Percentiles rank a stretch among this genome's conserved stretches.
Evolutionary conservation across 2,797 vertebrate species (phyloP).

Genomic region (Hydrocynus forskahlii): DNA sequence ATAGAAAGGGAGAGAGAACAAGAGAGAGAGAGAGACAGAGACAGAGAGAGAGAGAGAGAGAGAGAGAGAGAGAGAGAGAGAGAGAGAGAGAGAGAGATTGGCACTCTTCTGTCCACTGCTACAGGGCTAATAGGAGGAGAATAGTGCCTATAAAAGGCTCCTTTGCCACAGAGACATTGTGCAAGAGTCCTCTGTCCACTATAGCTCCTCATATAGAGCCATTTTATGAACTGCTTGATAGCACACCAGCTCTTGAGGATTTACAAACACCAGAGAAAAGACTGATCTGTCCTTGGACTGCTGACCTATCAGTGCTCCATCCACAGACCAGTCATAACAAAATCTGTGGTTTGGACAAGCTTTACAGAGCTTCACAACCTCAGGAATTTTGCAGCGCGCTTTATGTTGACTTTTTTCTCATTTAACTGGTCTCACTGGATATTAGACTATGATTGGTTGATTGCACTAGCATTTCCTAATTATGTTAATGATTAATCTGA

Average conservation of each 20-base stretch:
- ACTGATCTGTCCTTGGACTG: background rate
- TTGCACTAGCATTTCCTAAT: too few relatives aligned
- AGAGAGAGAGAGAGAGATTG: conserved; percentile 53
- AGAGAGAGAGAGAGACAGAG: conserved; percentile 58
- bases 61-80: conserved; percentile 43
- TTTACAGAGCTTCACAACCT: background rate
- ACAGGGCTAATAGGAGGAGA: conserved; percentile 36
- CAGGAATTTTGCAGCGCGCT: background rate
- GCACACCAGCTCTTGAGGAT: background rate
- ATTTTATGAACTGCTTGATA: background rate
- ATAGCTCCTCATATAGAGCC: background rate
- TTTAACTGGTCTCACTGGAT: too few relatives aligned
- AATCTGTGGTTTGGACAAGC: background rate
- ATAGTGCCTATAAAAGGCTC: conserved; percentile 53
- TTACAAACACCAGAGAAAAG: background rate
- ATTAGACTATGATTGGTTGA: too few relatives aligned
- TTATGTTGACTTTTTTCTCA: too few relatives aligned
- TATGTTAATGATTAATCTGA: too few relatives aligned
- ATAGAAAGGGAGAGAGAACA: conserved; percentile 47
- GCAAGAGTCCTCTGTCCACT: background rate
- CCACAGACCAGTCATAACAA: background rate
- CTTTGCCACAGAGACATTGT: background rate
- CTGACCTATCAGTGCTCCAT: background rate
- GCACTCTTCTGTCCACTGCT: conserved; percentile 31
- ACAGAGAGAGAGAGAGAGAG: conserved; percentile 54